Base-by-base conservation (phyloP, 2,888 invertebrate species). In the Cylloceria caligata region DNA sequence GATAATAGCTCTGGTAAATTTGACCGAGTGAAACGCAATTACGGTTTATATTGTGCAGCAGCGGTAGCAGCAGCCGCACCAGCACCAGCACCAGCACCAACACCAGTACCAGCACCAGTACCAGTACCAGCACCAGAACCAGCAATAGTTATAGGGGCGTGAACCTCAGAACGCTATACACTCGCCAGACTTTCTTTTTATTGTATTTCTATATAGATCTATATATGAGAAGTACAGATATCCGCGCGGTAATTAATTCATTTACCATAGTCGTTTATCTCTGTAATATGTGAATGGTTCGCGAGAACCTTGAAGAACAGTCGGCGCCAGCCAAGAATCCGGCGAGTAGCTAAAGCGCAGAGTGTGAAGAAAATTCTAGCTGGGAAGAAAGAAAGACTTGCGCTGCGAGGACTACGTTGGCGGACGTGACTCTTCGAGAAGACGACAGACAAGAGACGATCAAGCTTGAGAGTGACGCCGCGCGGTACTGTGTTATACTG, bases 41-140 rank as follows among this genome's bases (percentile, higher is more conserved):
- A 86, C 80, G 78, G 81, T 85, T 83, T 85, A 81, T 84, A 82
- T 87, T 80, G 85, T 60, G 69, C n/a, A n/a, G n/a, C n/a, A n/a
- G n/a, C n/a, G n/a, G n/a, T n/a, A n/a, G n/a, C n/a, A n/a, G n/a
- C n/a, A n/a, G n/a, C n/a, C n/a, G n/a, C n/a, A n/a, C n/a, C n/a
- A n/a, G n/a, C n/a, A n/a, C n/a, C n/a, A n/a, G n/a, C n/a, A n/a
- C n/a, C n/a, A n/a, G n/a, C n/a, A n/a, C n/a, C n/a, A n/a, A n/a
- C n/a, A n/a, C n/a, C n/a, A n/a, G n/a, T n/a, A n/a, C n/a, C n/a
- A n/a, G n/a, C n/a, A n/a, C n/a, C n/a, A n/a, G n/a, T n/a, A n/a
- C n/a, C n/a, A n/a, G n/a, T n/a, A n/a, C n/a, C n/a, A n/a, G n/a
- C 30, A 34, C 45, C 64, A 21, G 67, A 68, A 75, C 30, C 57